phyloP scores from a whole-genome alignment of 2,797 vertebrate genomes.

The Clamator glandarius region DNA sequence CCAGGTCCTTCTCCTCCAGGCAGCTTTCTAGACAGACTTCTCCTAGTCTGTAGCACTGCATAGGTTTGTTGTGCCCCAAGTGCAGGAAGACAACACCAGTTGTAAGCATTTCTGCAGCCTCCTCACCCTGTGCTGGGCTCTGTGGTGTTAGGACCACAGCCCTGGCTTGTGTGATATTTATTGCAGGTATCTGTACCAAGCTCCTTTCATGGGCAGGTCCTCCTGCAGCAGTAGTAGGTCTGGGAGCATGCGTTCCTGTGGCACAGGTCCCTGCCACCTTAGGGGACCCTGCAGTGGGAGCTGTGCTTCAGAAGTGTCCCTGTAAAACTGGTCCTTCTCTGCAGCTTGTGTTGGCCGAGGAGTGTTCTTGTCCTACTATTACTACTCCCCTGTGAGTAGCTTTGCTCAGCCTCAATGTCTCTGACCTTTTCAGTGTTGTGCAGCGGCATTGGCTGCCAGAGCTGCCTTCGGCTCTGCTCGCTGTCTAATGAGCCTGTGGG shows the following conservation, averaged over 20 bases:
- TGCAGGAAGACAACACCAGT: too few relatives aligned
- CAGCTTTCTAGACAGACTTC: too few relatives aligned
- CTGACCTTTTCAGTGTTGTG: conserved; percentile 64
- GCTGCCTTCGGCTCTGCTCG: not conserved
- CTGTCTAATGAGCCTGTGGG: conserved; percentile 52
- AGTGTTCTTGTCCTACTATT: not conserved
- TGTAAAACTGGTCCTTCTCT: not conserved
- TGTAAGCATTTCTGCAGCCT: not conserved
- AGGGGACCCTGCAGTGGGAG: rapidly evolving
- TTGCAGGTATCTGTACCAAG: not conserved
- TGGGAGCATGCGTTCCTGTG: not conserved
- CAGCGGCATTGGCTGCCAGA: not conserved
- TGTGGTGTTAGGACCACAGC: not conserved
- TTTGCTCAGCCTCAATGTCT: not conserved
- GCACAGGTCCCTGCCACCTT: not conserved
- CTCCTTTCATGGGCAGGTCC: too few relatives aligned
- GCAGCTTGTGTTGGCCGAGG: not conserved
- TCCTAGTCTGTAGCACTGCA: too few relatives aligned
- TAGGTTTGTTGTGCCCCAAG: too few relatives aligned
- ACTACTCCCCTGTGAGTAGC: not conserved
- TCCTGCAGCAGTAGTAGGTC: not conserved
- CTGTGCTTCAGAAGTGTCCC: not conserved
- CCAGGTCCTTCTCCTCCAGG: too few relatives aligned
- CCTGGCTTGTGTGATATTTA: not conserved
- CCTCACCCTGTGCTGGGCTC: not conserved